Percentiles rank a stretch among this genome's conserved stretches.
phyloP scores from a whole-genome alignment of 2,888 invertebrate genomes.

The Cephus sareptanus region DNA sequence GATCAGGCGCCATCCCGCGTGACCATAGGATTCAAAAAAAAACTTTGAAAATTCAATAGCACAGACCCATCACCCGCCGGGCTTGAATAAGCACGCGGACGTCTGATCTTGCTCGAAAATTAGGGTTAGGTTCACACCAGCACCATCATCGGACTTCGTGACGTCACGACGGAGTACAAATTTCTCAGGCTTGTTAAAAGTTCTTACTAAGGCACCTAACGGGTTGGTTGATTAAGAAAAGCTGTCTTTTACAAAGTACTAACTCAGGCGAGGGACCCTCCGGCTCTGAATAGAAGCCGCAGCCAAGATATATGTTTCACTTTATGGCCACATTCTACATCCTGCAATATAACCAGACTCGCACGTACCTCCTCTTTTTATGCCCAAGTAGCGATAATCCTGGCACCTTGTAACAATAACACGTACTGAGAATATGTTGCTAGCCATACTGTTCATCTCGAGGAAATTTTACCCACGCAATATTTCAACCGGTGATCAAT shows the following conservation, averaged over 20 bases:
- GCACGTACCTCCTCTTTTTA: not conserved
- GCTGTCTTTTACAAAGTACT: constrained; percentile 39
- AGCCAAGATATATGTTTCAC: constrained; percentile 51
- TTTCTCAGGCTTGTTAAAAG: constrained; percentile 2
- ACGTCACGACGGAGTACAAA: constrained; percentile 8
- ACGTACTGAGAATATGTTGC: not conserved
- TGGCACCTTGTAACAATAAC: not conserved
- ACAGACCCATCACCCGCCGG: too few relatives aligned
- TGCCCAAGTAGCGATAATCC: not conserved
- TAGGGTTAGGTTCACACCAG: not conserved
- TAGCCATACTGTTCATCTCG: not conserved
- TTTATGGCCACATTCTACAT: constrained; percentile 32
- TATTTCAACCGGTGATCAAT: not conserved
- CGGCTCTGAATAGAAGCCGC: constrained; percentile 16
- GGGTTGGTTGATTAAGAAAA: constrained; percentile 42
- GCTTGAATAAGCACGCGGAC: too few relatives aligned
- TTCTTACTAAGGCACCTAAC: not conserved
- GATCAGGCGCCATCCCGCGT: not conserved
- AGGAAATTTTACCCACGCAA: not conserved
- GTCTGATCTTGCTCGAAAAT: too few relatives aligned
- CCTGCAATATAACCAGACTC: not conserved
- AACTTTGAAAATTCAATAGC: too few relatives aligned
- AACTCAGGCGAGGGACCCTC: constrained; percentile 29
- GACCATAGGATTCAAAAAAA: too few relatives aligned
- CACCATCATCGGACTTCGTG: not conserved